These are phyloP conservation scores for Archaeoteleia sp. DNA, from an alignment of 2,888 invertebrate genomes.

Conservation along the genomic window DNA sequence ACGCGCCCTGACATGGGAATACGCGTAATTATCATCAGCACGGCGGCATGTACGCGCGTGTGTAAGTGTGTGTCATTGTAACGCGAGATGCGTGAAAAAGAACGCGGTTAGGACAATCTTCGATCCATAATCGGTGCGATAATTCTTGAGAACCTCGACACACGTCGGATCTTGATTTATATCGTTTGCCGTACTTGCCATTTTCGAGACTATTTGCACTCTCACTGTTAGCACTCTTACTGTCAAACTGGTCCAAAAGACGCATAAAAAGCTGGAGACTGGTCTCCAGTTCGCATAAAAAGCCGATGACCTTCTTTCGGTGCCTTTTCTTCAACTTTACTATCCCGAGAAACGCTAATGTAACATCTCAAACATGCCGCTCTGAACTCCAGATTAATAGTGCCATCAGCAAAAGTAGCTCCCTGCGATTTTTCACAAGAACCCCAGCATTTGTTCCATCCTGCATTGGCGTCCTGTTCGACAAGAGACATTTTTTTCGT, in stretches of 20 bases:
- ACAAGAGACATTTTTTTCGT: too few relatives aligned
- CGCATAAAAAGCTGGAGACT: too few relatives aligned
- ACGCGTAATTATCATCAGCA: conserved; percentile 60
- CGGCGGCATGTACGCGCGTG: conserved; percentile 33
- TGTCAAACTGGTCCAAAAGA: not conserved
- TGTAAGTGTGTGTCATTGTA: conserved; percentile 25
- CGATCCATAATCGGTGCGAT: conserved; percentile 34
- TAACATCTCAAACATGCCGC: too few relatives aligned
- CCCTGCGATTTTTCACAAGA: too few relatives aligned
- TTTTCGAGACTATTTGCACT: conserved; percentile 11
- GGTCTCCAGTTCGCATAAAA: too few relatives aligned
- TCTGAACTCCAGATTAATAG: too few relatives aligned
- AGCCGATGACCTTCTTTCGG: too few relatives aligned
- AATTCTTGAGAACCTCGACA: conserved; percentile 16
- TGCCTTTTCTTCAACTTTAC: too few relatives aligned
- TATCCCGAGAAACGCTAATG: too few relatives aligned
- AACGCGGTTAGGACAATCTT: conserved; percentile 47
- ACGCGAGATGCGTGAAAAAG: conserved; percentile 21
- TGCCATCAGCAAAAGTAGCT: too few relatives aligned
- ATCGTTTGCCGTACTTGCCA: conserved; percentile 9
- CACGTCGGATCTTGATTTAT: conserved; percentile 23
- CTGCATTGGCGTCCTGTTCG: too few relatives aligned
- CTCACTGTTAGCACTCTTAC: not conserved
- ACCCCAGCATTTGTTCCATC: too few relatives aligned
- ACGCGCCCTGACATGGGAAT: conserved; percentile 58